A percentile compares a stretch with the other conserved stretches of the same genome.
Evolutionary conservation across 2,888 invertebrate genomes (phyloP).

Genomic region (Oxytorus armatus): DNA sequence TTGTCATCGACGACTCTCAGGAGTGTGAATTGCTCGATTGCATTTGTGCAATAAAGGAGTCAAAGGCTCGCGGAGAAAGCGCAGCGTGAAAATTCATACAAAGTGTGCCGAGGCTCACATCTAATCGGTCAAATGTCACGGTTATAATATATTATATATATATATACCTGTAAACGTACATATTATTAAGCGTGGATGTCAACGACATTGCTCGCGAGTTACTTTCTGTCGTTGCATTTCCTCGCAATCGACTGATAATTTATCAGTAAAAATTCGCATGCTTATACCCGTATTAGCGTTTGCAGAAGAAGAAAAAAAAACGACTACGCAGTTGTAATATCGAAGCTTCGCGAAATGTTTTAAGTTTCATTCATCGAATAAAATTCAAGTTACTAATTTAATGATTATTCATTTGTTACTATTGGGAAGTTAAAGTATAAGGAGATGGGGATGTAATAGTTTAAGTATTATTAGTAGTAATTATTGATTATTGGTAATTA

Average conservation of each 20-base stretch:
- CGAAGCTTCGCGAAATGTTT: conserved; percentile 18
- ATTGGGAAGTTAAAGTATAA: too few relatives aligned
- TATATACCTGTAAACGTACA: not conserved
- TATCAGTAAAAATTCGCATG: conserved; percentile 40
- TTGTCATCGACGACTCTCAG: conserved; percentile 4
- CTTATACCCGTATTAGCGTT: not conserved
- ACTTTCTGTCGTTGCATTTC: conserved; percentile 49
- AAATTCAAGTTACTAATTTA: not conserved
- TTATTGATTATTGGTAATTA: too few relatives aligned
- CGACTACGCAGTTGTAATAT: conserved; percentile 22
- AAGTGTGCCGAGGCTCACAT: conserved; percentile 41
- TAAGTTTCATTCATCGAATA: not conserved
- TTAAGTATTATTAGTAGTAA: too few relatives aligned
- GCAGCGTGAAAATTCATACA: conserved; percentile 20
- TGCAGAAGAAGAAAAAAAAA: conserved; percentile 24
- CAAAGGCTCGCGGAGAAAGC: conserved; percentile 34
- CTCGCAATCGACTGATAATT: conserved; percentile 61
- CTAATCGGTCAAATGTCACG: conserved; percentile 62
- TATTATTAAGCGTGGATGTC: conserved; percentile 40
- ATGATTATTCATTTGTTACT: not conserved
- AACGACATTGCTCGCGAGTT: conserved; percentile 52
- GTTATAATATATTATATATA: conserved; percentile 27
- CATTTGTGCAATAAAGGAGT: conserved; percentile 26
- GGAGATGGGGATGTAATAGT: too few relatives aligned
- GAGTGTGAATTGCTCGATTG: conserved; percentile 8